Evolutionary conservation across 1,140 invertebrate species (phyloP), one percentile per base, ranked within the genome.

Genomic region (Solenopsis fugax): DNA sequence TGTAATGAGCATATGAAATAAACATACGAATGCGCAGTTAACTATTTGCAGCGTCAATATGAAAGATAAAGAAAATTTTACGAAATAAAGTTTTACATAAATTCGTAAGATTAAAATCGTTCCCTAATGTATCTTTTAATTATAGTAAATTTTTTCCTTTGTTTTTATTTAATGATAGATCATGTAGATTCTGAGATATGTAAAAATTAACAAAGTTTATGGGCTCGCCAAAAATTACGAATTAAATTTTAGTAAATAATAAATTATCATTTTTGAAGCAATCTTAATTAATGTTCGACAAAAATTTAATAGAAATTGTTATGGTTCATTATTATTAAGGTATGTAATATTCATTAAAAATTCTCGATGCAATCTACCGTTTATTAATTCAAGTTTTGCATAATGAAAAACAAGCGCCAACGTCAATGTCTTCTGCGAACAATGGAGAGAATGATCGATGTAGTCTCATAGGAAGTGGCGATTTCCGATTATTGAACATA

Each of bases 371-470:
- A 37, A 81, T 81, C 48, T 34, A 18, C 2, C 18, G 67, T 62
- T 75, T 84, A 75, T 84, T 60, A 62, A 84, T 73, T 75, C 58
- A 62, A 48, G 13, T 37, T 58, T 10, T 24, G 21, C 37, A 58
- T 73, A 60, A 75, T 84, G 80, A 84, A 69, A 84, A 62, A 84
- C 54, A 84, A 82, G 24, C 21, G 13, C 45, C 34, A 34, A 48
- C 80, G 18, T 58, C 54, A n/a, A 16, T 60, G 41, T 73, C 48
- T 69, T 65, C 37, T 41, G n/a, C 54, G 69, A 84, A 84, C 80
- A 84, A 84, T 84, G 29, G 69, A 85, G 82, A 65, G 60, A 85
- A 85, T 78, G 73, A 85, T 85, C 60, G 48, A 85, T 56, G 71
- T 29, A 7, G 48, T 45, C 45, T 54, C 60, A 34, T 75, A 67